phyloP scores from a whole-genome alignment of 2,113 vertebrate genomes.

The Alligator mississippiensis region DNA sequence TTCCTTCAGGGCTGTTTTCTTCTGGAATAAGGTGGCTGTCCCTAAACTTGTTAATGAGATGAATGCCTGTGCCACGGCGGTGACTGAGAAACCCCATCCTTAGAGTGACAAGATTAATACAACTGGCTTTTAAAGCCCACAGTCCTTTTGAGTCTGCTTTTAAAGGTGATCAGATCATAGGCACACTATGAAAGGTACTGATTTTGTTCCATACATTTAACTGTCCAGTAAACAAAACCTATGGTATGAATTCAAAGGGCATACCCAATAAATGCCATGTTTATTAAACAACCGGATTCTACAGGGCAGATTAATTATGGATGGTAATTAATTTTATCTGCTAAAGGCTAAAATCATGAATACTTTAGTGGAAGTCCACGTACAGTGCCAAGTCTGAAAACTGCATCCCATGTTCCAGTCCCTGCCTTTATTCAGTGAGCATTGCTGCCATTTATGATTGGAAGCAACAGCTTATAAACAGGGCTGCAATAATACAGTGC shows the following conservation, averaged over 20 bases:
- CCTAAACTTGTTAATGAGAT: accelerated
- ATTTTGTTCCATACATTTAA: not conserved
- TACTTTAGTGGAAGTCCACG: constrained; percentile 33
- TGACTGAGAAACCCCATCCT: accelerated
- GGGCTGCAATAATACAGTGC: accelerated
- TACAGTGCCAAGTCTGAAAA: not conserved
- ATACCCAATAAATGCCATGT: not conserved
- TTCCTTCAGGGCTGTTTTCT: accelerated
- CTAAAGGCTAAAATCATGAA: not conserved
- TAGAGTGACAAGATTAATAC: not conserved
- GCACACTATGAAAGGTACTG: accelerated
- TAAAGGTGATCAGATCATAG: not conserved
- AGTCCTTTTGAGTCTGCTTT: accelerated
- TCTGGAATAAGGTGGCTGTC: accelerated
- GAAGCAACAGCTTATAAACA: not conserved
- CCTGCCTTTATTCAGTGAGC: not conserved
- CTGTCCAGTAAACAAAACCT: not conserved
- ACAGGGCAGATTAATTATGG: constrained; percentile 20
- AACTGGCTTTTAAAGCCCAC: accelerated
- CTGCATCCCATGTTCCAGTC: not conserved
- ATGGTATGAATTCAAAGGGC: not conserved
- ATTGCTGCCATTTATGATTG: not conserved
- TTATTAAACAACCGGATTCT: not conserved
- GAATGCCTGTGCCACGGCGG: accelerated
- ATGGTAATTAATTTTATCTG: constrained; percentile 31